Evolutionary conservation across 2,113 vertebrate species (phyloP), one percentile per base, ranked within the genome.

Genomic region (Phrynocephalus versicolor): DNA sequence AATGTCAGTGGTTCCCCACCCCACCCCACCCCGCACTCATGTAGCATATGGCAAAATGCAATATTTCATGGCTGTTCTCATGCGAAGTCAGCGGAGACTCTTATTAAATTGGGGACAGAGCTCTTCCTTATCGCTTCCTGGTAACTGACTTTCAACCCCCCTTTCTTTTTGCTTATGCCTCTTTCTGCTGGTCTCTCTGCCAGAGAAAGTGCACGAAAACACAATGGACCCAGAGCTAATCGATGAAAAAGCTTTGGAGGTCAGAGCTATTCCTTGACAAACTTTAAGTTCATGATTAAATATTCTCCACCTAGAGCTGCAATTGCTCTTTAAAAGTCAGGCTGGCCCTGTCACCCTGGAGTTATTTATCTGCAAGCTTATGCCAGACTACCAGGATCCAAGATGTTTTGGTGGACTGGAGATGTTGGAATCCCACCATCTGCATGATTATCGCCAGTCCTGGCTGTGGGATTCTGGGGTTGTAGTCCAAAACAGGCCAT

Each of bases 161-260:
- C 19, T 39, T 39, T 73, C 16, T 65, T 72, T 92, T 89, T 91
- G 92, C 86, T 93, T 89, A 86, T 91, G 90, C 89, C 91, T 88
- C 80, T 79, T 88, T 93, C 86, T 0, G 0, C 64, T 87, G 51
- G n/a, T 82, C 84, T 89, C 79, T 82, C 65, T 90, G 93, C 87
- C 81, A 83, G 84, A 92, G 85, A 77, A 90, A 94, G 81, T 27
- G 89, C 89, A 93, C 89, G 90, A 93, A 92, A 93, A 90, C 85
- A 91, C 93, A 94, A 92, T 94, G 92, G 92, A 82, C 90, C 92
- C 69, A 45, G 84, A 91, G 90, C 71, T 87, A 93, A 94, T 95
- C 94, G 91, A 94, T 94, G 87, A 51, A 90, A 86, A 74, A 81
- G 91, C 91, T 93, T 88, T 94, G 87, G 92, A 95, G 92, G 93